These are phyloP conservation scores for Oceanites oceanicus DNA, from an alignment of 2,113 vertebrate species.

Conservation along the genomic window DNA sequence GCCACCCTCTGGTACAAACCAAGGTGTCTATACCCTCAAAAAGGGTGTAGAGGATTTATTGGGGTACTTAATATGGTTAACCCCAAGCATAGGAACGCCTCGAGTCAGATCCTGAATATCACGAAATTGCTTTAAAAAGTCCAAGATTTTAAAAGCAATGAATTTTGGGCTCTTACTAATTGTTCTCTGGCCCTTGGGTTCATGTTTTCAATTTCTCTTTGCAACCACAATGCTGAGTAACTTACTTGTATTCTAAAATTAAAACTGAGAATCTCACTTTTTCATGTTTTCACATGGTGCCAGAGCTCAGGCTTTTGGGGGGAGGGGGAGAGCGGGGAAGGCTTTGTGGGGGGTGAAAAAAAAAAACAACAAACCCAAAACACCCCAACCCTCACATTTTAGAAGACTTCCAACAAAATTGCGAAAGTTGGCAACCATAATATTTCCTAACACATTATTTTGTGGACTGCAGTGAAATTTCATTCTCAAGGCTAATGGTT, in stretches of 20 bases:
- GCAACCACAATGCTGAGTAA: constrained; percentile 46
- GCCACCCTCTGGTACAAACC: not conserved
- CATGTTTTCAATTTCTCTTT: constrained; percentile 49
- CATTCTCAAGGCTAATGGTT: constrained; percentile 4
- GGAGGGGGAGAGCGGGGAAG: not conserved
- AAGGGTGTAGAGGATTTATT: not conserved
- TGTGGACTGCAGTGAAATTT: constrained; percentile 46
- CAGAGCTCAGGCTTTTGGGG: constrained; percentile 1
- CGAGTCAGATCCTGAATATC: not conserved
- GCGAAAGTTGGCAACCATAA: not conserved
- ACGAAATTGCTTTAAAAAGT: not conserved
- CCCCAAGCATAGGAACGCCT: not conserved
- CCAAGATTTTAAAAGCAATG: not conserved
- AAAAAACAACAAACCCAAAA: not conserved
- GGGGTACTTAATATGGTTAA: not conserved
- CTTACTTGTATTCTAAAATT: constrained; percentile 42
- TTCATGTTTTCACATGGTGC: constrained; percentile 40
- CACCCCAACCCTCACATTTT: constrained; percentile 17
- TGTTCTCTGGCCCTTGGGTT: not conserved
- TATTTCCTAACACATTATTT: constrained; percentile 40
- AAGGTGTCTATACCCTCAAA: not conserved
- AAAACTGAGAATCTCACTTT: constrained; percentile 24
- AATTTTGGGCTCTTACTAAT: not conserved
- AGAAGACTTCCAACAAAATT: constrained; percentile 39
- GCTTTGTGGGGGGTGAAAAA: not conserved